phyloP scores from a whole-genome alignment of 2,113 vertebrate genomes.

The Madoqua kirkii region DNA sequence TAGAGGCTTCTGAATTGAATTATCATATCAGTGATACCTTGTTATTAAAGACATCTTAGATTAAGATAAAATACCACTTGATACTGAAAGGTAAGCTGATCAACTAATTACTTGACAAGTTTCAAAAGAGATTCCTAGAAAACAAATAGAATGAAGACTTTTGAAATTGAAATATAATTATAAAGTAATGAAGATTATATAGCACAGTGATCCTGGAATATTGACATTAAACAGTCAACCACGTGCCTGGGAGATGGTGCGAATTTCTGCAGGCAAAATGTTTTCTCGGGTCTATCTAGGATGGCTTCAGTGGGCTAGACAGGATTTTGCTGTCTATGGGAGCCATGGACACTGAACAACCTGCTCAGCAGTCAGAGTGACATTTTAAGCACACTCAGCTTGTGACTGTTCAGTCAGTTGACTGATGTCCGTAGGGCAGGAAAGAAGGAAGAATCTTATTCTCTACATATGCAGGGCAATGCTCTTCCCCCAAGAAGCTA shows the following conservation, averaged over 20 bases:
- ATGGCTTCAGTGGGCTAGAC: neutral
- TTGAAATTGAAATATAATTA: constrained; percentile 63
- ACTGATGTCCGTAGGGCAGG: neutral
- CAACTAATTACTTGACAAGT: constrained; percentile 68
- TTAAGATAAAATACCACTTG: constrained; percentile 70
- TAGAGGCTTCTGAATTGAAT: constrained; percentile 62
- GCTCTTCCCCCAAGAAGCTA: neutral
- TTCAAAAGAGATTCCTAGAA: constrained; percentile 54
- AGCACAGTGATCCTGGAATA: constrained; percentile 25
- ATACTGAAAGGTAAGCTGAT: constrained; percentile 68
- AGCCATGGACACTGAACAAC: accelerated
- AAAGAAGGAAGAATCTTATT: neutral
- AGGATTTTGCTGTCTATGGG: neutral
- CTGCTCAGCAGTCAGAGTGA: neutral
- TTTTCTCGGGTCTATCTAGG: neutral
- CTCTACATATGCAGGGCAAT: neutral
- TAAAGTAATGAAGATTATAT: constrained; percentile 58
- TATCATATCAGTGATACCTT: constrained; percentile 64
- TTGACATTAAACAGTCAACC: constrained; percentile 47
- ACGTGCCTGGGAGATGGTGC: neutral
- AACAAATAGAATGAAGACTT: constrained; percentile 60
- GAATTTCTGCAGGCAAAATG: neutral
- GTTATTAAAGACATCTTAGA: constrained; percentile 68
- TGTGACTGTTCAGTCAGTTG: neutral
- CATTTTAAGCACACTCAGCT: neutral